phyloP scores from a whole-genome alignment of 2,888 invertebrate species.

The Hyposoter dolosus region DNA sequence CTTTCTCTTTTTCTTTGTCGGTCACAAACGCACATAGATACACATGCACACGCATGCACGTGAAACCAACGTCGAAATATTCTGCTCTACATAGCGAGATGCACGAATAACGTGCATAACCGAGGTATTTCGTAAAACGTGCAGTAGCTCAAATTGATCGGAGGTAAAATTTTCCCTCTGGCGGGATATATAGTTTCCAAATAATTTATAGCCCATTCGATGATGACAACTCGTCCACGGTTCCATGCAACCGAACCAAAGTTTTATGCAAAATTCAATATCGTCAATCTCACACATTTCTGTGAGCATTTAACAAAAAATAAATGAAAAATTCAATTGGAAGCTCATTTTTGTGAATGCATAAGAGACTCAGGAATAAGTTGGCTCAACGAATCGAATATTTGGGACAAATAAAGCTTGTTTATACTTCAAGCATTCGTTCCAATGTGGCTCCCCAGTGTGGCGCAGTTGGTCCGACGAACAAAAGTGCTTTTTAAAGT shows the following conservation, averaged over 20 bases:
- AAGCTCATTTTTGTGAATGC: slow-evolving; percentile 3
- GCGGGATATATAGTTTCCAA: not conserved
- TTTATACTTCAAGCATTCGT: slow-evolving; percentile 47
- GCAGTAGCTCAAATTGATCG: slow-evolving; percentile 20
- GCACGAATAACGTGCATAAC: not conserved
- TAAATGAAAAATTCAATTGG: slow-evolving; percentile 1
- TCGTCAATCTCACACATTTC: not conserved
- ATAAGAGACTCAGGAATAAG: slow-evolving; percentile 29
- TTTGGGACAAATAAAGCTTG: slow-evolving; percentile 37
- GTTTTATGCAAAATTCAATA: slow-evolving; percentile 16
- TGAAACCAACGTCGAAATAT: not conserved
- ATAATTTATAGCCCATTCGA: not conserved
- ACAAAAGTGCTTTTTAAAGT: slow-evolving; percentile 80
- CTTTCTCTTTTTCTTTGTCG: not conserved
- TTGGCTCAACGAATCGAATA: not conserved
- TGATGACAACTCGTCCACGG: slow-evolving; percentile 16
- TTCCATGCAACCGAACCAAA: not conserved
- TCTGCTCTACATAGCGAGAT: not conserved
- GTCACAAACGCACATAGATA: too few relatives aligned
- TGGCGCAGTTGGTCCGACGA: slow-evolving; percentile 64
- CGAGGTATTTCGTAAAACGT: not conserved
- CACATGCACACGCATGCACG: not conserved
- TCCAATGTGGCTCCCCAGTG: slow-evolving; percentile 49
- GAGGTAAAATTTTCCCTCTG: not conserved
- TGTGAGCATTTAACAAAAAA: slow-evolving; percentile 18